Evolutionary conservation across 2,888 invertebrate species (phyloP), one percentile per base, ranked within the genome.

Genomic region (Tachystola acroxantha): DNA sequence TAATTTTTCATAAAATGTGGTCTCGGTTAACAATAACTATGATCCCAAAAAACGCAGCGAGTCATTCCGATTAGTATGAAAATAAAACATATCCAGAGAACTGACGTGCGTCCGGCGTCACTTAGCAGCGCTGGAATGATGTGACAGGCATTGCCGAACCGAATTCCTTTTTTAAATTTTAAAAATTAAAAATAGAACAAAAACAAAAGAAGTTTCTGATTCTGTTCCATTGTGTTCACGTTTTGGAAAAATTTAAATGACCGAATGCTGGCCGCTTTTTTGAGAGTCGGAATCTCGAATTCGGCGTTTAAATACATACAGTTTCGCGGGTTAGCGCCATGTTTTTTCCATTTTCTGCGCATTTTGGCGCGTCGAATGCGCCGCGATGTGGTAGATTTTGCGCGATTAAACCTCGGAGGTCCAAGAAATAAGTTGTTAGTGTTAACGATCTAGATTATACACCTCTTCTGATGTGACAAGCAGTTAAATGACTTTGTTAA

Each of bases 31-130:
- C 64, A 69, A 73, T 73, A 69, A 75, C 77, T 81, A 80, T 78
- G 71, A 74, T 78, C 75, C 80, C 73, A 84, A 85, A 84, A 84
- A 85, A 80, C 66, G 64, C 68, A 69, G 63, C 71, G 61, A 77
- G 74, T 65, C 71, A 59, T 73, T 74, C 68, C 63, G 73, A 79
- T 75, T 81, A 76, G 71, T 78, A 79, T 78, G 76, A 79, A 84
- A 86, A 86, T 85, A 85, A 85, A 85, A 82, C 75, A 75, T 71
- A 74, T 75, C 67, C 70, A 58, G 61, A 56, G 64, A 72, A 79
- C 65, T 84, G 85, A 85, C 85, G 85, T 82, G 85, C 85, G 86
- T 84, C 85, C 81, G 81, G 84, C 85, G 84, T 85, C 86, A 85
- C 86, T 85, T 84, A 84, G 81, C 79, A 80, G 85, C 84, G 84